Evolutionary conservation across 1,140 invertebrate species (phyloP), one percentile per base, ranked within the genome.

Genomic region (Gryon sp.): DNA sequence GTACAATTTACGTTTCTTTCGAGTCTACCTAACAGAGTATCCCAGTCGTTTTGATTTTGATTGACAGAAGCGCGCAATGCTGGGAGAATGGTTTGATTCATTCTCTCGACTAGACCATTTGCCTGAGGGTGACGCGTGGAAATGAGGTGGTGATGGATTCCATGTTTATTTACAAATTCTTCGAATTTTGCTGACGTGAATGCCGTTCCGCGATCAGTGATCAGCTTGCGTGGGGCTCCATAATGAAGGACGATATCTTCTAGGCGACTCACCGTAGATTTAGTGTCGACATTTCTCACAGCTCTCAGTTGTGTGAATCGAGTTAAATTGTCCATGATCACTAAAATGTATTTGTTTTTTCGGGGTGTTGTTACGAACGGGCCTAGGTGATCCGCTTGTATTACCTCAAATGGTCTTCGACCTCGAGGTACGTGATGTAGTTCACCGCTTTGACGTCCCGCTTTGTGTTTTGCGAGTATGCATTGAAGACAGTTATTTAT

Each of bases 121-220:
- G 78, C 81, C 32, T 80, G 70, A 0, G 85, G 83, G 15, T 78
- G 78, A 6, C 74, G 60, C 5, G 82, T 78, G 0, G 82, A 79
- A 45, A 79, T 84, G 15, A 70, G 22, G 0, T 74, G 52, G 30
- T 84, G 79, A 65, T 59, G 4, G 15, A 16, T 76, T 22, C 24
- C 77, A 74, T 65, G 77, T 78, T 22, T 72, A 22, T 30, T 62
- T 16, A 40, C 36, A 24, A 84, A 78, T 15, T 70, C 45, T 34
- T 12, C 32, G 11, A 34, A 34, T 6, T 34, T 77, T 70, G 0
- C 20, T 5, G 76, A 65, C 0, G 79, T 82, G 50, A 82, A 84
- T 0, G 75, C 53, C 19, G 59, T 74, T 20, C 80, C 84, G 15
- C 78, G 43, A 50, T 86, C 83, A 0, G 70, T 40, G 12, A 62